These are phyloP conservation scores for Pogonus chalceus DNA, from an alignment of 1,140 invertebrate genomes.

Conservation along the genomic window DNA sequence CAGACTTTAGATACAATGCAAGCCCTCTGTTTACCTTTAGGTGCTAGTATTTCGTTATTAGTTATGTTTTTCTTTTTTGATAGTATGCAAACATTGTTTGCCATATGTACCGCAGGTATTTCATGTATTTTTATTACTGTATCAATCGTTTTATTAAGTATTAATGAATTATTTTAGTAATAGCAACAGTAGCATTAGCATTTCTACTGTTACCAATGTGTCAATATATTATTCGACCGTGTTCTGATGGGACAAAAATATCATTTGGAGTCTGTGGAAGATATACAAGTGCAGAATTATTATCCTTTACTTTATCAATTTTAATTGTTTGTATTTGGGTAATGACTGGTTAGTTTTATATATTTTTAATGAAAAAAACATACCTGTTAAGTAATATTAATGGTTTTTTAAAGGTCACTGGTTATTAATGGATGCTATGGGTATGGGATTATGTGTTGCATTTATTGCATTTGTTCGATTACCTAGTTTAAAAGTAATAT, in stretches of 20 bases:
- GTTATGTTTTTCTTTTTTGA: constrained; percentile 99
- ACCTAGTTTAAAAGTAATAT: constrained; percentile 94
- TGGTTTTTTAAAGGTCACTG: constrained; percentile 60
- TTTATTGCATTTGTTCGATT: constrained; percentile 94
- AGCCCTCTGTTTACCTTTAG: constrained; percentile 89
- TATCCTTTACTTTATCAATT: constrained; percentile 85
- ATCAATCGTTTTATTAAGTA: constrained; percentile 4
- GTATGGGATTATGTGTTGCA: constrained; percentile 94
- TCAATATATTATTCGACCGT: constrained; percentile 86
- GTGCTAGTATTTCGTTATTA: constrained; percentile 88
- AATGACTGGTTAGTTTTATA: constrained; percentile 58
- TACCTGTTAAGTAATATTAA: neutral
- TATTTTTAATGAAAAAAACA: too few relatives aligned
- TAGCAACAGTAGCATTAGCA: constrained; percentile 90
- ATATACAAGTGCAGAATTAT: constrained; percentile 86
- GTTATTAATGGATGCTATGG: constrained; percentile 96
- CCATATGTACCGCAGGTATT: constrained; percentile 90
- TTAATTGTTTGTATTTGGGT: constrained; percentile 95
- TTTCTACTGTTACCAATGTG: constrained; percentile 94
- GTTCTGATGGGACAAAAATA: constrained; percentile 77
- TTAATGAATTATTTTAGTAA: constrained; percentile 54
- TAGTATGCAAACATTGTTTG: constrained; percentile 95
- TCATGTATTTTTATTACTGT: constrained; percentile 13
- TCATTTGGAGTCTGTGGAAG: constrained; percentile 84
- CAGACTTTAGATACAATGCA: constrained; percentile 95